Evolutionary conservation across 2,888 invertebrate species (phyloP), one percentile per base, ranked within the genome.

Genomic region (Incurvaria masculella): DNA sequence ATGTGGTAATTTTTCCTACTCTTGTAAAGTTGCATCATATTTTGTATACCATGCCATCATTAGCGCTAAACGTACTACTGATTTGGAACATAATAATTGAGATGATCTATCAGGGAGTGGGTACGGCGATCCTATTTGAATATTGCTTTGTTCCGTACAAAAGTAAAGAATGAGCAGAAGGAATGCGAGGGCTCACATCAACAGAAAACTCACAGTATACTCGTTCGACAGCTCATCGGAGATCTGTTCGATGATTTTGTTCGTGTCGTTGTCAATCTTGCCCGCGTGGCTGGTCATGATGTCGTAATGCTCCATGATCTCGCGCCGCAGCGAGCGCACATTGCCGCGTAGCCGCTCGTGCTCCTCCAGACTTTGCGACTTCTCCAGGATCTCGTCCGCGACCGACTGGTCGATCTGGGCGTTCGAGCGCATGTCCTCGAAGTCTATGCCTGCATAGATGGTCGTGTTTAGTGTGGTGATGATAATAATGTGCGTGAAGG

Each of bases 231-330:
- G 52, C 38, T 69, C 62, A 8, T 66, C 71, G 1, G 71, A 60
- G 5, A 78, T 69, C 26, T 66, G 65, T 42, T 79, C 76, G 1
- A 79, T 70, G 44, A 79, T 70, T 1, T 62, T 51, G 46, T 79
- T 79, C 16, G 76, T 74, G 42, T 65, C 66, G 53, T 79, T 78
- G 48, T 79, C 76, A 2, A 78, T 65, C 44, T 64, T 61, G 5
- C 74, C 69, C 0, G 69, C 71, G 49, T 69, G 71, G 38, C 61
- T 64, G 46, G 61, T 69, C 52, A 74, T 61, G 11, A 61, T 58
- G 46, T 68, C 71, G 44, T 62, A 63, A 21, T 4, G 20, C 21
- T 11, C 6, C 44, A 44, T 44, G 19, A 38, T 41, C 18, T 41
- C 19, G n/a, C 23, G 33, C 10, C 23, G 5, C 23, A 23, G 10